These are phyloP conservation scores for Rhinoderma darwinii DNA, from an alignment of 2,113 vertebrate genomes.

Conservation along the genomic window DNA sequence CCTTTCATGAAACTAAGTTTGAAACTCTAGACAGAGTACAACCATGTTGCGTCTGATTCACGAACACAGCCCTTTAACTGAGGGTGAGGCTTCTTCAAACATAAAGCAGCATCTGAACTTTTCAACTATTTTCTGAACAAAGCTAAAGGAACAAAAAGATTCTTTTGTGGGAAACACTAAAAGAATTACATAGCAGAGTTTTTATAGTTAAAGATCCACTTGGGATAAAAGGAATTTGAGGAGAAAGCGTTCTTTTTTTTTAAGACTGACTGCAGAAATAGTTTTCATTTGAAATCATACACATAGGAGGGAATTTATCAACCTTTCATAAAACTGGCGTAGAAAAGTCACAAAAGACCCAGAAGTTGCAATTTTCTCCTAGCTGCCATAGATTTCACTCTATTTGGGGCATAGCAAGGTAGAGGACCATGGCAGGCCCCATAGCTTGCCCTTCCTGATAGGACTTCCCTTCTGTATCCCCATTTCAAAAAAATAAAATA, in stretches of 20 bases:
- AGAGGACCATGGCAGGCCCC: too few species aligned
- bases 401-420: too few species aligned
- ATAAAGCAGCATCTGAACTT: constrained; percentile 68
- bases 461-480: too few species aligned
- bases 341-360: too few species aligned
- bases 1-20: constrained; percentile 40
- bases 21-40: background rate
- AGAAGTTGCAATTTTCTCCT: too few species aligned
- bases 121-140: constrained; percentile 70
- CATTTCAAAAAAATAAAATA: too few species aligned
- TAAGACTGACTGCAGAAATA: constrained; percentile 10
- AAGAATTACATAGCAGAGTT: constrained; percentile 43
- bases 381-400: too few species aligned
- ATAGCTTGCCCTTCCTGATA: too few species aligned
- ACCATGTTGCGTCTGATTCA: constrained; percentile 44
- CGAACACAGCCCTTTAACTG: constrained; percentile 63
- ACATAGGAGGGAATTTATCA: too few species aligned
- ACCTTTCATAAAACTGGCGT: too few species aligned
- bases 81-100: constrained; percentile 64
- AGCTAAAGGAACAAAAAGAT: constrained; percentile 59
- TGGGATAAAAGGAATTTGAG: constrained; percentile 35
- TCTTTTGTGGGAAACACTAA: constrained; percentile 31
- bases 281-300: constrained; percentile 28
- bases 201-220: constrained; percentile 33
- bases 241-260: constrained; percentile 17